Base-by-base conservation (phyloP, 2,888 invertebrate genomes). In the Subacronicta megacephala region DNA sequence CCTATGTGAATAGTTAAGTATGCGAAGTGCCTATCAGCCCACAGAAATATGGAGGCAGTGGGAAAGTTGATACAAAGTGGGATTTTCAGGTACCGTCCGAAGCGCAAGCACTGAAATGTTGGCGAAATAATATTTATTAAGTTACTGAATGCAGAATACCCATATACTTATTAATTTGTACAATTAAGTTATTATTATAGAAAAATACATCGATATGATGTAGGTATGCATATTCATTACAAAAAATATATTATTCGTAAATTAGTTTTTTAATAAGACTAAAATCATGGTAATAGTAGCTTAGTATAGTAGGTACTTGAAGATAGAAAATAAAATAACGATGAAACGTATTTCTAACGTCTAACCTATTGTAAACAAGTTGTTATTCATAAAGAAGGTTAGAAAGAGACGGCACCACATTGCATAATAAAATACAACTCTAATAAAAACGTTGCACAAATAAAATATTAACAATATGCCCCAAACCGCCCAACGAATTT, bases 31-130 rank as follows among this genome's bases (percentile, higher is more conserved):
- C 85, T 85, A 88, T 85, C 88, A 82, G 82, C 71, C 80, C 70
- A 84, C 83, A 88, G 91, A 90, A 91, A 89, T 90, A 90, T 91
- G 92, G 91, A 89, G 88, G 89, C 89, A 82, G 77, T 81, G 81
- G 84, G 89, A 90, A 90, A 92, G 89, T 90, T 90, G 90, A 91
- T 90, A 89, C 90, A 86, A 90, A 90, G 90, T 90, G 88, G 84
- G 86, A 88, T 90, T 90, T 91, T 88, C 90, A 89, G 85, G 90
- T 90, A 93, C 81, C 75, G 90, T 85, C 77, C 45, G 87, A 74
- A 75, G 44, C 78, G 72, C 77, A 76, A 78, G 17, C 55, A 47
- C 69, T 74, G 63, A 68, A 57, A 59, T 58, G 26, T 50, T 3
- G 20, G 7, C 15, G 37, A 33, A 7, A 61, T 33, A 37, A 51